Base-by-base conservation (phyloP, 2,113 vertebrate species). In the Talpa occidentalis region DNA sequence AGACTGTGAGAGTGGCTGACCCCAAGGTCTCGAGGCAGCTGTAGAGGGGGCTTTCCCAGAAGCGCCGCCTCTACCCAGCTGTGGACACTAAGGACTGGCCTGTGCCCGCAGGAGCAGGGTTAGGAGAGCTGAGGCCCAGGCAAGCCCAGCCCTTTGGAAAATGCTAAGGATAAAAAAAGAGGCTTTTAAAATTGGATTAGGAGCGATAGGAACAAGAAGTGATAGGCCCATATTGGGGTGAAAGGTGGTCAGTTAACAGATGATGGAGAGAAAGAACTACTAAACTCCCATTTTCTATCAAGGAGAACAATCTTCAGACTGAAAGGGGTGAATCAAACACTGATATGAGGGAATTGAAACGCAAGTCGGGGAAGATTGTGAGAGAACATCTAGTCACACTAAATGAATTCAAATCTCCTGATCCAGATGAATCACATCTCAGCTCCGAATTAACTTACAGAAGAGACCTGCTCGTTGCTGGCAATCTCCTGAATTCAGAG, bases 131-230 rank as follows among this genome's bases (percentile, higher is more conserved):
- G 44, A 69, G 59, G 91, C 66, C 22, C 67, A 64, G 40, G 47
- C n/a, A 76, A 28, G 49, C 24, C 44, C 24, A 94, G 78, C 82
- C 52, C 21, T 80, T 60, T 42, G 60, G 78, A 91, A 95, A 90
- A 80, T 8, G 62, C 15, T 60, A 81, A 93, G 32, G 60, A 90
- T 66, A 32, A 32, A 5, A n/a, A 76, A 14, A 32, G 3, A 9
- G 56, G 73, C 73, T 89, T 96, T 95, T 95, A 78, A 93, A 95
- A 96, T 79, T 87, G 87, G 83, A 89, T 95, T 47, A 93, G 90
- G 69, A 79, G 40, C 1, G 9, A 93, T 1, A 93, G 59, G 56
- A 94, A 56, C 49, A 81, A 94, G 90, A 94, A 90, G 56, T 79
- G 62, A 79, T 62, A 78, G 91, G 90, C 88, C 76, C 26, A 87